Conservation (phyloP, 2,888 invertebrate genomes). For the Oligia strigilis region DNA sequence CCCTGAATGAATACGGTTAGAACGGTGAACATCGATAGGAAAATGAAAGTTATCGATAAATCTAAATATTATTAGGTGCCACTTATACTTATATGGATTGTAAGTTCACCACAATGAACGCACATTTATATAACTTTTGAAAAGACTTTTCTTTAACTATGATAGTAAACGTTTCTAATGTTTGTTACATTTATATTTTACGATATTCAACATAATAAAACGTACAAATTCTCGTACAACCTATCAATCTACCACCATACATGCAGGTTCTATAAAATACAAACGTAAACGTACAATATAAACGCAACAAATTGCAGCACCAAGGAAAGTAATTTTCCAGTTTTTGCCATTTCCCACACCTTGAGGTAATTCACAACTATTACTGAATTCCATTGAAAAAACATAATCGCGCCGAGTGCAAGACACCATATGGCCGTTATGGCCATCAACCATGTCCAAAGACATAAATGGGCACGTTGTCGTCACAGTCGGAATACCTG, state of each 20-base stretch:
- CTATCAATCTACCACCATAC: constrained; percentile 34
- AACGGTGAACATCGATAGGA: constrained; percentile 32
- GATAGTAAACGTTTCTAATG: constrained; percentile 49
- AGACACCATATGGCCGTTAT: constrained; percentile 88
- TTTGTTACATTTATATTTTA: constrained; percentile 65
- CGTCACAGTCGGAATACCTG: constrained; percentile 88
- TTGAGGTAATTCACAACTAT: constrained; percentile 78
- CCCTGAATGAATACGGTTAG: constrained; percentile 27
- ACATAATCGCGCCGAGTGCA: constrained; percentile 78
- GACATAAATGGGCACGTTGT: constrained; percentile 90
- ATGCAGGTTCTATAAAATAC: constrained; percentile 29
- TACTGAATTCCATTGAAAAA: constrained; percentile 83
- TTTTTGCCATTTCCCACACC: constrained; percentile 76
- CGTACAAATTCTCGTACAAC: constrained; percentile 53
- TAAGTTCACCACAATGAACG: constrained; percentile 29
- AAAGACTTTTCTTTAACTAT: constrained; percentile 27
- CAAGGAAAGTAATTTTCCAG: constrained; percentile 50
- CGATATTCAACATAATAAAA: constrained; percentile 62
- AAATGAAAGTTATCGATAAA: constrained; percentile 54
- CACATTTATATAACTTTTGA: constrained; percentile 15
- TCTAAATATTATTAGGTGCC: constrained; percentile 41
- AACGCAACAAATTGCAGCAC: constrained; percentile 35
- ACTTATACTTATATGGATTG: constrained; percentile 16
- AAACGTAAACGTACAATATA: constrained; percentile 22
- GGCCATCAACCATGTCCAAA: constrained; percentile 88